A percentile compares a stretch with the other conserved stretches of the same genome.
Conservation (phyloP, 2,113 vertebrate genomes). For the Eolophus roseicapilla region DNA sequence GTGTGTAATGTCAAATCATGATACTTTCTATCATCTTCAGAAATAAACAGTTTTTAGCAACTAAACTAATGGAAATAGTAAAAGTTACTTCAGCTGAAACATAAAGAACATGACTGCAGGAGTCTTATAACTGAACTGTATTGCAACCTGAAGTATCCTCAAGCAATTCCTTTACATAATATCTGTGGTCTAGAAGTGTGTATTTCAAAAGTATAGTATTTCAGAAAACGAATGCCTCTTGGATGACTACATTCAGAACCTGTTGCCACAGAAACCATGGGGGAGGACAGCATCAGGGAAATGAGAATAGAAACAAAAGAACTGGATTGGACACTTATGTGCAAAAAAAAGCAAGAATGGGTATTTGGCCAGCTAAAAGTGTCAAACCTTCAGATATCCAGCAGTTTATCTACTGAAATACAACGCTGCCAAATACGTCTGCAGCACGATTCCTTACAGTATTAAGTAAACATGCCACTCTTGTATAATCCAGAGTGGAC, state of each 20-base stretch:
- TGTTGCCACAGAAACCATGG: conserved; percentile 64
- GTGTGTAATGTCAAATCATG: background rate
- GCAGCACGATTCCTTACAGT: background rate
- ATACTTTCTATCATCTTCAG: background rate
- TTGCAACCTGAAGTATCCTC: background rate
- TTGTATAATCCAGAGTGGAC: background rate
- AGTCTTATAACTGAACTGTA: background rate
- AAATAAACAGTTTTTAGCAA: background rate
- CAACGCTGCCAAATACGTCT: background rate
- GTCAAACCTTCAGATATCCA: background rate
- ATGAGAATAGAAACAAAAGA: conserved; percentile 50
- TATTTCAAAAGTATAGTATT: conserved; percentile 9
- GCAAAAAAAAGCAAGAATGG: background rate
- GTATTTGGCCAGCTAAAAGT: background rate
- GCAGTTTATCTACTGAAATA: background rate
- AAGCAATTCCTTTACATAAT: background rate
- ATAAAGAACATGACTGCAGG: background rate
- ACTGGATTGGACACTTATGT: background rate
- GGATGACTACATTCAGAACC: conserved; percentile 24
- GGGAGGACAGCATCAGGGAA: conserved; percentile 47
- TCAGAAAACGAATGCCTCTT: conserved; percentile 21
- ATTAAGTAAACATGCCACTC: background rate
- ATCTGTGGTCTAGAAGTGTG: background rate
- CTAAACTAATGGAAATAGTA: background rate
- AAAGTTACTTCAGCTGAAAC: conserved; percentile 1